Evolutionary conservation across 2,797 vertebrate species (phyloP).

Genomic region (Lithobates pipiens): DNA sequence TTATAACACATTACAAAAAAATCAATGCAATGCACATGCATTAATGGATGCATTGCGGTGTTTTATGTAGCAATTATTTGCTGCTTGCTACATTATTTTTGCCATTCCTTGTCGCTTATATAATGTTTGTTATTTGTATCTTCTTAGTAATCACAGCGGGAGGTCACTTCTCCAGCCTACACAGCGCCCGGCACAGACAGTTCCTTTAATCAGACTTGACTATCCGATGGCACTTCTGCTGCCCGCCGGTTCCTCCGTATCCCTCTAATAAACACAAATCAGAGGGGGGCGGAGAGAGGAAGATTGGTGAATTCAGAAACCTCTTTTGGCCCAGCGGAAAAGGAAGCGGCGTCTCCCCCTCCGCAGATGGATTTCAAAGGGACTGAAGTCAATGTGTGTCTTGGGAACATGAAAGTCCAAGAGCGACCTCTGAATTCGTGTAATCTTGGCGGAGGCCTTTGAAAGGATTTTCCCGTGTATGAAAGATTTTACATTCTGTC

Average conservation of each 20-base stretch:
- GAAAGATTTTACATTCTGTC: neutral
- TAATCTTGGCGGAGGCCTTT: constrained; percentile 10
- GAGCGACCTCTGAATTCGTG: constrained; percentile 39
- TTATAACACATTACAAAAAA: too few species aligned
- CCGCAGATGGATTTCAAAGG: neutral
- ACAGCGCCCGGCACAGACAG: too few species aligned
- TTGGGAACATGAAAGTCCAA: constrained; percentile 36
- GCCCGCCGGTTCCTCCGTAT: neutral
- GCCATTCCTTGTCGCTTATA: too few species aligned
- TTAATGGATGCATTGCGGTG: too few species aligned
- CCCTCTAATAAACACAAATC: neutral
- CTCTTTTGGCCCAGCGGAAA: constrained; percentile 9
- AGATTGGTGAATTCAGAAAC: constrained; percentile 19
- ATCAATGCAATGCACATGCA: too few species aligned
- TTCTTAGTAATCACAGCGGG: too few species aligned
- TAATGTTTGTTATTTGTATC: too few species aligned
- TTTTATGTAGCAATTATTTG: too few species aligned
- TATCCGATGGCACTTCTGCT: neutral
- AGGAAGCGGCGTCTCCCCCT: constrained; percentile 14
- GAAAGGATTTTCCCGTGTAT: neutral
- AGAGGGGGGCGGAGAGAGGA: neutral
- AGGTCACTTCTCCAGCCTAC: too few species aligned
- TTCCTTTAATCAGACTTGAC: too few species aligned
- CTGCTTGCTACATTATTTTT: too few species aligned
- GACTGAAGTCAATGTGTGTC: constrained; percentile 41